phyloP scores from a whole-genome alignment of 1,140 invertebrate genomes.

The Aphaenogaster floridana region DNA sequence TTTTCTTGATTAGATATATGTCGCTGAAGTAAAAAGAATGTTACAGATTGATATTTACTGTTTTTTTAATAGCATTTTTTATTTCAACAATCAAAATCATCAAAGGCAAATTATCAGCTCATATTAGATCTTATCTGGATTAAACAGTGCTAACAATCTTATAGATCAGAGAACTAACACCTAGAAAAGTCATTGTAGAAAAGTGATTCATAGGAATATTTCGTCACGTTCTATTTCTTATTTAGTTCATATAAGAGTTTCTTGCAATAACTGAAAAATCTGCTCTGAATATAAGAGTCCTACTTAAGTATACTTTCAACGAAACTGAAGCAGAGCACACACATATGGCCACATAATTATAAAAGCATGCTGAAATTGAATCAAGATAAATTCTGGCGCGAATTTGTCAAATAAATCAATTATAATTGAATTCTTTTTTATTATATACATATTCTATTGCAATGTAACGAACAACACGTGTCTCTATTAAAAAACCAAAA shows the following conservation, averaged over 20 bases:
- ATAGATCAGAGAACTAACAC: not conserved
- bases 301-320: constrained; percentile 6
- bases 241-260: not conserved
- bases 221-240: not conserved
- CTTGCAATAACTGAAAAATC: not conserved
- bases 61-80: too few species aligned
- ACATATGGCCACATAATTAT: not conserved
- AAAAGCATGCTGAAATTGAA: not conserved
- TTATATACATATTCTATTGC: not conserved
- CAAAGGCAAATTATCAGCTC: not conserved
- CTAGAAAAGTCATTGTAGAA: not conserved
- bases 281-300: not conserved
- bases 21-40: too few species aligned
- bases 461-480: not conserved
- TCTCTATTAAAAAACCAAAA: not conserved
- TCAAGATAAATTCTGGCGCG: not conserved
- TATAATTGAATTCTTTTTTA: not conserved
- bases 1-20: not conserved
- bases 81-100: not conserved
- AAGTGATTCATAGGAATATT: not conserved
- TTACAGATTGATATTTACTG: not conserved
- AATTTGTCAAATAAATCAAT: not conserved
- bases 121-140: not conserved
- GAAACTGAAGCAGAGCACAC: not conserved
- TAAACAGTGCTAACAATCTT: not conserved